These are phyloP conservation scores for Enteromius paludinosus DNA, from an alignment of 2,797 vertebrate genomes.

Conservation along the genomic window DNA sequence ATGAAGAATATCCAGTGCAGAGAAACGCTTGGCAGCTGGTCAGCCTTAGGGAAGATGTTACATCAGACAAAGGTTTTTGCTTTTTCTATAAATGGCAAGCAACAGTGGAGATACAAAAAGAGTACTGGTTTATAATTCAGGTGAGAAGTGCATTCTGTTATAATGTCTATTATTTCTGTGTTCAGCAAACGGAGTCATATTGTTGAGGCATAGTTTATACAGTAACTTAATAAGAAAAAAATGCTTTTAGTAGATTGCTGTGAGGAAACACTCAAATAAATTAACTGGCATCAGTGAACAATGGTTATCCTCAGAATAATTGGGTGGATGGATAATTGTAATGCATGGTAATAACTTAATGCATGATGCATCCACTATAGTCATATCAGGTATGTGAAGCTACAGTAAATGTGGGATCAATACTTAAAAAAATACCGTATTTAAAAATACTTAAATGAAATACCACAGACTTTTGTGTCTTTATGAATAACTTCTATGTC, in stretches of 20 bases:
- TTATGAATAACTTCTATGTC: neutral
- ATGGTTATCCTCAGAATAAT: conserved; percentile 30
- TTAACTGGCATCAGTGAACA: conserved; percentile 49
- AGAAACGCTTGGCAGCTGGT: neutral
- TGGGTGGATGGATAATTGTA: conserved; percentile 3
- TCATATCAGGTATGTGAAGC: neutral
- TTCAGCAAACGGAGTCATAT: conserved; percentile 15
- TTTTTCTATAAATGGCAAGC: neutral
- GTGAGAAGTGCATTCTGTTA: conserved; percentile 1
- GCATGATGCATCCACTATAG: neutral
- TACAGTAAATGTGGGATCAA: neutral
- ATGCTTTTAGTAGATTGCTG: conserved; percentile 46
- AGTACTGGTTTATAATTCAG: conserved; percentile 24
- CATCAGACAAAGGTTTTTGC: conserved; percentile 26
- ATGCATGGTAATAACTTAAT: conserved; percentile 23
- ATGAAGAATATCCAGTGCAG: conserved; percentile 35
- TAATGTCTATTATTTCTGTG: conserved; percentile 17
- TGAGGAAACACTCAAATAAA: conserved; percentile 23
- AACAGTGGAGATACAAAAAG: neutral
- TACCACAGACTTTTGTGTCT: too few relatives aligned
- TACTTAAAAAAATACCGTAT: too few relatives aligned
- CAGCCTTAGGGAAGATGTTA: conserved; percentile 25
- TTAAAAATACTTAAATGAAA: too few relatives aligned
- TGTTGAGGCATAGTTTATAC: conserved; percentile 17
- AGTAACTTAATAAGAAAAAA: conserved; percentile 32